Conservation (phyloP, 2,113 vertebrate species). For the Laterallus jamaicensis region DNA sequence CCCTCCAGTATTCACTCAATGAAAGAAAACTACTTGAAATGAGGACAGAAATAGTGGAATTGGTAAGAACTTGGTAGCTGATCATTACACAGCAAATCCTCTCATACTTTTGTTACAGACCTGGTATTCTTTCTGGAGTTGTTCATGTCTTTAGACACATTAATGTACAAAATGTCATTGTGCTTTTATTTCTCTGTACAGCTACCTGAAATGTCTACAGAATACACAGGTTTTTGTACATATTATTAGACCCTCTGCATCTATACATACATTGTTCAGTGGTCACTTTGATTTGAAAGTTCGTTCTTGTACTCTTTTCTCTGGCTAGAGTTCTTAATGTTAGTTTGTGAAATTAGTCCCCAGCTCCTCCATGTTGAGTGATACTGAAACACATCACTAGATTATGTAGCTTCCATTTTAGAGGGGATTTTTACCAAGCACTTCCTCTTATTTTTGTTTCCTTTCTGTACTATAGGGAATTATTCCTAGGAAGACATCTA, state of each 20-base stretch:
- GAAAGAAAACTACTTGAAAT: slow-evolving; percentile 88
- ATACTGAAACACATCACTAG: neutral
- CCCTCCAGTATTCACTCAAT: slow-evolving; percentile 82
- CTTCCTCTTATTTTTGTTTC: neutral
- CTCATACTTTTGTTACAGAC: neutral
- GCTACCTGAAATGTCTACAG: neutral
- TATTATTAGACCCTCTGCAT: neutral
- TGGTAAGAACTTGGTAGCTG: slow-evolving; percentile 79
- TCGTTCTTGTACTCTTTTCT: neutral
- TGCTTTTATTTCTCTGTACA: neutral
- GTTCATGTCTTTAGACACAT: neutral
- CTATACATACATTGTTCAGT: neutral
- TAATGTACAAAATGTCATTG: neutral
- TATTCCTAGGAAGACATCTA: neutral
- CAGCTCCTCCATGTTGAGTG: fast-evolving
- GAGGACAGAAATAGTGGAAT: slow-evolving; percentile 86
- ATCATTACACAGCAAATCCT: neutral
- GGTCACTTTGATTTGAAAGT: neutral
- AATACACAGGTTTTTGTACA: neutral
- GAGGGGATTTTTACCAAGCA: neutral
- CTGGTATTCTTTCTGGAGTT: neutral
- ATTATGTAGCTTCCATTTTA: neutral
- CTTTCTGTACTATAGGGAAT: neutral
- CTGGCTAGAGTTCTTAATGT: neutral
- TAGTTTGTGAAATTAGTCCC: neutral